Evolutionary conservation across 2,888 invertebrate genomes (phyloP), one percentile per base, ranked within the genome.

Genomic region (Omphaloscelis lunosa): DNA sequence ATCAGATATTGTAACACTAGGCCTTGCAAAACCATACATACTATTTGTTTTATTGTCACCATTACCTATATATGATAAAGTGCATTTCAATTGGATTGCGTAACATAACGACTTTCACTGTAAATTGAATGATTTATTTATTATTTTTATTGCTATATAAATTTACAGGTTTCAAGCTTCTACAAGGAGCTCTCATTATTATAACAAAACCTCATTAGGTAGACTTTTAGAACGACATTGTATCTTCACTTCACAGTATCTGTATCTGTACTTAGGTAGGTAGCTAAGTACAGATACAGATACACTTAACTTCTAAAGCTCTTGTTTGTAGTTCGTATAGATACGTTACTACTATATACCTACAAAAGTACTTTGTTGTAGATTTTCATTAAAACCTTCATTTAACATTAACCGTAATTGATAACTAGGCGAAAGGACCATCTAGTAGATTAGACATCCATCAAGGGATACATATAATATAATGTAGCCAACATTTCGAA

Each of bases 1-100:
- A 84, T 72, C 53, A 56, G 48, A 76, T 62, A 70, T 81, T 72
- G 72, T 72, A 62, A 65, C 58, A 58, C 45, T 34, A 23, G 53
- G n/a, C 9, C 15, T 62, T 82, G 29, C 34, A 69, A 68, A 61
- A 81, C 45, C 48, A 61, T 73, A 58, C 27, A 73, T 65, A 75
- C 45, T 72, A 75, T 82, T 86, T 78, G 58, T 73, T 85, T 75
- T 86, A 58, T 75, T 75, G 53, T 69, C 59, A 63, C 17, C 5
- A 61, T 65, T 41, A n/a, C n/a, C n/a, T n/a, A 68, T 72, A 68
- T 66, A 78, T 85, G 12, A 72, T 66, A 71, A 58, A 68, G 61
- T 70, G 66, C 9, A 75, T 79, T 86, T 73, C 63, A 86, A 71
- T 71, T 61, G 45, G 11, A 79, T 68, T 79, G 17, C 61, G 53